A percentile compares a stretch with the other conserved stretches of the same genome.
Conservation (phyloP, 1,140 invertebrate species). For the Harpegnathos saltator region DNA sequence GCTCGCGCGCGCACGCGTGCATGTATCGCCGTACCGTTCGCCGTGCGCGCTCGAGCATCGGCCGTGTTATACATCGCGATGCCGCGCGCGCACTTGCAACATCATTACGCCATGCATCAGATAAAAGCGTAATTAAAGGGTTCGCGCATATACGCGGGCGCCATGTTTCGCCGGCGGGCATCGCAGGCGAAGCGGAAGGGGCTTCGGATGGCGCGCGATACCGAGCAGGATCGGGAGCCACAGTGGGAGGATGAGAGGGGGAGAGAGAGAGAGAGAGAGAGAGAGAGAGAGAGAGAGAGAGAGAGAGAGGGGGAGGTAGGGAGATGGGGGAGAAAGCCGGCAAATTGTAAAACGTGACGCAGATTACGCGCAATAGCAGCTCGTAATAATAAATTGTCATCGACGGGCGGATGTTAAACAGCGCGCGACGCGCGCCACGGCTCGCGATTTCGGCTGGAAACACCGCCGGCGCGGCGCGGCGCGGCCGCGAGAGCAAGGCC, state of each 20-base stretch:
- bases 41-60: not conserved
- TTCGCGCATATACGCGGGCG: slow-evolving; percentile 66
- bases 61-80: slow-evolving; percentile 56
- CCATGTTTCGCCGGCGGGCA: slow-evolving; percentile 56
- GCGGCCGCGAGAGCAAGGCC: not conserved
- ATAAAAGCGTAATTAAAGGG: slow-evolving; percentile 82
- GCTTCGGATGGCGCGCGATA: slow-evolving; percentile 19
- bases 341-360: slow-evolving; percentile 81
- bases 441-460: slow-evolving; percentile 39
- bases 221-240: not conserved
- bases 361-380: slow-evolving; percentile 78
- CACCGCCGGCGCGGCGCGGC: slow-evolving; percentile 30
- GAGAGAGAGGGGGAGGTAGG: not conserved
- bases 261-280: not conserved
- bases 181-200: slow-evolving; percentile 14
- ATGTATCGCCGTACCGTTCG: slow-evolving; percentile 13
- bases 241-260: not conserved
- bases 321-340: slow-evolving; percentile 9
- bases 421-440: not conserved
- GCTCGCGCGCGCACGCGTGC: not conserved
- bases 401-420: slow-evolving; percentile 78
- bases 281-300: not conserved
- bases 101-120: slow-evolving; percentile 79
- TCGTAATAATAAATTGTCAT: slow-evolving; percentile 82
- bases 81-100: slow-evolving; percentile 70